A percentile compares a stretch with the other conserved stretches of the same genome.
These are phyloP conservation scores for Ephydatia muelleri DNA, from an alignment of 37 sponge, comb jelly and placozoan genomes.

Conservation along the genomic window DNA sequence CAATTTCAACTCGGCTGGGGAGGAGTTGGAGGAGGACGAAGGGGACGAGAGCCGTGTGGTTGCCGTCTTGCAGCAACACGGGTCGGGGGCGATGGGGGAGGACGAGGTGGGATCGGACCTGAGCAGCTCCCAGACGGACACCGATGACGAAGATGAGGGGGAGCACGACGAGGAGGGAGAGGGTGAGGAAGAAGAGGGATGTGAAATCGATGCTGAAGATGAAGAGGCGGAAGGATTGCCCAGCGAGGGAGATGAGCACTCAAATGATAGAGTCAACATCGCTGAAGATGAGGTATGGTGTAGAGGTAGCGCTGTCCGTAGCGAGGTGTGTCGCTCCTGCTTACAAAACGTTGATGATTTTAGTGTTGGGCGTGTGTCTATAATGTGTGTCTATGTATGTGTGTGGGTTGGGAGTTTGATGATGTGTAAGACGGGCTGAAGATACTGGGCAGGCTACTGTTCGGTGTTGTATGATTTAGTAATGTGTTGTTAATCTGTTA, in stretches of 20 bases:
- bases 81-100: not conserved
- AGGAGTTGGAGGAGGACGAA: constrained; percentile 87
- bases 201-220: not conserved
- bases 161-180: constrained; percentile 20
- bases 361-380: too few species aligned
- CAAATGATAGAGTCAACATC: not conserved
- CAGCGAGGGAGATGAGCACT: not conserved
- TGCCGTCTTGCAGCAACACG: not conserved
- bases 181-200: not conserved
- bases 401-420: too few species aligned
- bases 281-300: not conserved
- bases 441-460: too few species aligned
- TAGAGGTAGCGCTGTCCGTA: too few species aligned
- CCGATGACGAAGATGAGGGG: constrained; percentile 49
- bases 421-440: too few species aligned
- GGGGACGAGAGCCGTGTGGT: constrained; percentile 40
- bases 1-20: constrained; percentile 86
- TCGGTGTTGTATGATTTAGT: too few species aligned
- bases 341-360: too few species aligned
- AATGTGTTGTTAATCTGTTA: too few species aligned
- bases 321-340: not conserved
- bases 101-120: constrained; percentile 31
- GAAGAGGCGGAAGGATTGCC: not conserved
- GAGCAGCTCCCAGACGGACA: constrained; percentile 25
- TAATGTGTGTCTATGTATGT: too few species aligned